A percentile compares a stretch with the other conserved stretches of the same genome.
These are phyloP conservation scores for Coecobrya sp. DNA, from an alignment of 2,888 invertebrate species.

Conservation along the genomic window DNA sequence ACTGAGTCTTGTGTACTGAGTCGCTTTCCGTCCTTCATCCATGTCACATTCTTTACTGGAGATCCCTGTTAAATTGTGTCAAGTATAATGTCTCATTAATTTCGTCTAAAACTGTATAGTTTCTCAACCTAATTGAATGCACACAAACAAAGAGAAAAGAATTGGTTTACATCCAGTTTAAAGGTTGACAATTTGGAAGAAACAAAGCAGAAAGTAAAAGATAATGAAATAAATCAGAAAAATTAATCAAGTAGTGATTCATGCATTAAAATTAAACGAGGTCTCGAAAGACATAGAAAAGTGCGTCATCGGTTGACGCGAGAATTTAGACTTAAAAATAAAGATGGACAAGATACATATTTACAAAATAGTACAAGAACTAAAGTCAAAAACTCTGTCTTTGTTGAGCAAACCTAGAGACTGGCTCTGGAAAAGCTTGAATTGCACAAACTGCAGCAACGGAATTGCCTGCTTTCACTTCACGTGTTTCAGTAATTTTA, in stretches of 20 bases:
- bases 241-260: too few species aligned
- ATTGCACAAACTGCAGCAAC: conserved; percentile 90
- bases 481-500: conserved; percentile 87
- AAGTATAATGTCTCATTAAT: too few species aligned
- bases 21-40: conserved; percentile 97
- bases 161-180: neutral
- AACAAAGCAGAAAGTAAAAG: neutral
- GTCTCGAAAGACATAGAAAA: neutral
- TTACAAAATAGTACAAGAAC: too few species aligned
- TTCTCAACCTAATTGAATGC: too few species aligned
- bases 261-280: too few species aligned
- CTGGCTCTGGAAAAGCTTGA: conserved; percentile 92
- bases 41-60: conserved; percentile 96
- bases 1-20: conserved; percentile 94
- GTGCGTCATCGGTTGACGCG: too few species aligned
- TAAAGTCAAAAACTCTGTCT: conserved; percentile 65
- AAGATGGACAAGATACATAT: too few species aligned
- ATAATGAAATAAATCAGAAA: too few species aligned
- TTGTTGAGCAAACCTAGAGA: conserved; percentile 91
- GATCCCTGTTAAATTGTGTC: conserved; percentile 90
- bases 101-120: too few species aligned
- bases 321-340: too few species aligned
- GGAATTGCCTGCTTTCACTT: conserved; percentile 83
- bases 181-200: neutral
- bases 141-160: conserved; percentile 87